Evolutionary conservation across 2,113 vertebrate genomes (phyloP).

Genomic region (Aplodontia rufa): DNA sequence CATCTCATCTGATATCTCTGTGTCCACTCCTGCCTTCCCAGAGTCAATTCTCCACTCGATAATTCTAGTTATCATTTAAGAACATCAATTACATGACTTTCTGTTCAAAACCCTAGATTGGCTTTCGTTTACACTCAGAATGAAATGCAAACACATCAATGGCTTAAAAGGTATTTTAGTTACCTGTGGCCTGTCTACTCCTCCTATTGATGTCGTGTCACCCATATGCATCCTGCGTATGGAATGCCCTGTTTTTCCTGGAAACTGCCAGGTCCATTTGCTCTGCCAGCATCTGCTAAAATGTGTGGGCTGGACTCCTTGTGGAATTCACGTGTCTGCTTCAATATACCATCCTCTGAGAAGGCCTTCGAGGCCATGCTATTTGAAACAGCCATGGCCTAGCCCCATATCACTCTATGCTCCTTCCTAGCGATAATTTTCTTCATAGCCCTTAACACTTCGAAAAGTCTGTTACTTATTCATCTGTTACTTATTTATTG

Average conservation of each 20-base stretch:
- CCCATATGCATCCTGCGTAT: accelerated
- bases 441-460: background rate
- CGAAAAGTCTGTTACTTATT: constrained; percentile 43
- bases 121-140: background rate
- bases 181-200: accelerated
- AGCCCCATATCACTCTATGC: no score
- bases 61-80: background rate
- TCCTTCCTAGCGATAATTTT: background rate
- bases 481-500: constrained; percentile 59
- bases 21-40: background rate
- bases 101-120: background rate
- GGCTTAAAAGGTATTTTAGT: background rate
- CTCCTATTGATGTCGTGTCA: accelerated
- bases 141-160: background rate
- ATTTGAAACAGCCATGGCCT: background rate
- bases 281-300: background rate
- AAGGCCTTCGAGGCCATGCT: background rate
- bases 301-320: background rate
- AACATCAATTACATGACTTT: background rate
- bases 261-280: background rate
- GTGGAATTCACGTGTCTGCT: background rate
- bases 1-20: background rate
- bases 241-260: background rate
- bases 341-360: background rate
- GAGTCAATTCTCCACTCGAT: background rate